Evolutionary conservation across 2,888 invertebrate genomes (phyloP), one percentile per base, ranked within the genome.

Genomic region (Caenorhabditis becei): DNA sequence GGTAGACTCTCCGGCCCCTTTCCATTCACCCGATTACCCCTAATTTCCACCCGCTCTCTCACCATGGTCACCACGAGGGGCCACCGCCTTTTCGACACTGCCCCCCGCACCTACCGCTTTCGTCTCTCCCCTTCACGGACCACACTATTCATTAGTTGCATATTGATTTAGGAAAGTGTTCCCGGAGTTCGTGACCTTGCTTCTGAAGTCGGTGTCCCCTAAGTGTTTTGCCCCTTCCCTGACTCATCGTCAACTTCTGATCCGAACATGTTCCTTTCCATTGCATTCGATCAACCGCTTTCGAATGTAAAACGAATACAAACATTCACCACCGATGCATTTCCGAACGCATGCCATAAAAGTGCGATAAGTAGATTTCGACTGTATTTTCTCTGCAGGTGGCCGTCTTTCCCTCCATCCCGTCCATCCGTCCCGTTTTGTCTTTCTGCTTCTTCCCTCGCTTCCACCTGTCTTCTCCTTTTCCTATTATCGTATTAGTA

Each of bases 361-460:
- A 71, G 61, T 47, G 61, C 71, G 71, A 44, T 62, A 71, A 71
- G 71, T 71, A 54, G 69, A 69, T 35, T 69, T 69, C 54, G 62
- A 59, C 62, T 71, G 54, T 63, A 71, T 63, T 47, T 54, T 44
- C 70, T 20, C 61, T 14, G 51, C 51, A 70, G 61, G 70, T 70
- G 59, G 59, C 53, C 66, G 14, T 28, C 32, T 26, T n/a, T 51
- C 23, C 44, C 24, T 35, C 47, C 47, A 0, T 28, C 51, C n/a
- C n/a, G 23, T 32, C 32, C 41, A 20, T 28, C 53, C 32, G 20
- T 59, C 51, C 37, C 47, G 61, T 41, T 47, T 41, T 24, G 59
- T 59, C 59, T 35, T 56, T 47, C 32, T 47, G 28, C 67, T 41
- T 44, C 62, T 28, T 20, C 16, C 35, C 16, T 26, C 44, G 35